phyloP scores from a whole-genome alignment of 2,888 invertebrate species.

The Drosophila colorata region DNA sequence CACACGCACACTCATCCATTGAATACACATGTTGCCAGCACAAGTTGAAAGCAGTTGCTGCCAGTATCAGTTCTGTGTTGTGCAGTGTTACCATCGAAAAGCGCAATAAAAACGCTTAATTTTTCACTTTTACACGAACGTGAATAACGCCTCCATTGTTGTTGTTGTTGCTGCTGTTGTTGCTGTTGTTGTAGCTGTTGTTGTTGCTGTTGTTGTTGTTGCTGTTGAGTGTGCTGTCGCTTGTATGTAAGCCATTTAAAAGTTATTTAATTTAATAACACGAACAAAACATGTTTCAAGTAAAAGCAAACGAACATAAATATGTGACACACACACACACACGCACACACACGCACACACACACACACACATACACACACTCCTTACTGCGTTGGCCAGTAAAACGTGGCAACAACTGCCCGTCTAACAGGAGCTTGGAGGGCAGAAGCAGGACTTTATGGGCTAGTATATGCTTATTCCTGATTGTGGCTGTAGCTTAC shows the following conservation, averaged over 20 bases:
- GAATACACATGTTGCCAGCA: slow-evolving; percentile 73
- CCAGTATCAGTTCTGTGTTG: slow-evolving; percentile 38
- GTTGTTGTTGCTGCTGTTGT: slow-evolving; percentile 12
- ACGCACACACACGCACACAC: not conserved
- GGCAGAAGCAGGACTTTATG: too few relatives aligned
- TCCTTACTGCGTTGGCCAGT: slow-evolving; percentile 13
- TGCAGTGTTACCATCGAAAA: slow-evolving; percentile 66
- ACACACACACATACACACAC: slow-evolving; percentile 2
- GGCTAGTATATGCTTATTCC: not conserved
- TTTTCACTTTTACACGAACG: slow-evolving; percentile 74
- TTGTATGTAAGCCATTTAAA: slow-evolving; percentile 74
- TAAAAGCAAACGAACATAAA: slow-evolving; percentile 66
- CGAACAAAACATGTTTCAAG: slow-evolving; percentile 69
- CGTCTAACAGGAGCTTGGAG: not conserved
- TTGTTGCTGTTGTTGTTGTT: slow-evolving; percentile 14
- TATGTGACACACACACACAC: slow-evolving; percentile 17
- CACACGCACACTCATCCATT: slow-evolving; percentile 44
- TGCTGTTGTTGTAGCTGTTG: slow-evolving; percentile 23
- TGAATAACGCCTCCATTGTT: slow-evolving; percentile 53
- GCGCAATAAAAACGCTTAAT: slow-evolving; percentile 80
- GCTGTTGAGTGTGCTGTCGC: slow-evolving; percentile 45
- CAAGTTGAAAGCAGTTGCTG: slow-evolving; percentile 26
- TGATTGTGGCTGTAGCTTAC: not conserved
- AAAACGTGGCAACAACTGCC: slow-evolving; percentile 7
- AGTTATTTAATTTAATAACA: slow-evolving; percentile 80